These are phyloP conservation scores for Sitophilus oryzae DNA, from an alignment of 1,140 invertebrate species.

Conservation along the genomic window DNA sequence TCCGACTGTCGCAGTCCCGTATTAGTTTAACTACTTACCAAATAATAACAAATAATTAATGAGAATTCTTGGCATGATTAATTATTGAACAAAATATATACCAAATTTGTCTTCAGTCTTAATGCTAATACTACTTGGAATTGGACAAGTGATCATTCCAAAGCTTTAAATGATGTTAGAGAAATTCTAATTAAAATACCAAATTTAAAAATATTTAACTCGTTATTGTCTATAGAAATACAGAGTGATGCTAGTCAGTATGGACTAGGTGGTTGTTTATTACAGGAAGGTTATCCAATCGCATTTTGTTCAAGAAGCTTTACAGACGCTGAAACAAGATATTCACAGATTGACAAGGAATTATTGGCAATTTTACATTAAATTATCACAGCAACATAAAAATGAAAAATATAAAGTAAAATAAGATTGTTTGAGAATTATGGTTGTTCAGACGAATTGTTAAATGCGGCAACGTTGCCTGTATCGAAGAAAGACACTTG, in stretches of 20 bases:
- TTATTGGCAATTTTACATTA: conserved; percentile 4
- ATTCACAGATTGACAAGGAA: too few species aligned
- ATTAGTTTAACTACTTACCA: too few species aligned
- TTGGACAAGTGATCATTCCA: conserved; percentile 3
- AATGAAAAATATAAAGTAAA: too few species aligned
- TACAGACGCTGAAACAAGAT: conserved; percentile 2
- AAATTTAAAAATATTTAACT: conserved; percentile 11
- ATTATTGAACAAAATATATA: conserved; percentile 24
- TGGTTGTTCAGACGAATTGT: too few species aligned
- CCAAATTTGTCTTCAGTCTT: conserved; percentile 13
- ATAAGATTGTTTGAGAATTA: too few species aligned
- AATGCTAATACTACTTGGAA: conserved; percentile 9
- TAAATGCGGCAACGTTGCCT: too few species aligned
- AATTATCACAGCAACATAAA: too few species aligned
- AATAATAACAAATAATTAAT: too few species aligned
- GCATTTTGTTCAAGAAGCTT: not conserved
- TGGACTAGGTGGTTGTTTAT: conserved; percentile 18
- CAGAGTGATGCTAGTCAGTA: conserved; percentile 21
- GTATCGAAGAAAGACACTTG: too few species aligned
- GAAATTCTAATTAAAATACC: conserved; percentile 7
- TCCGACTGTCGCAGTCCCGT: too few species aligned
- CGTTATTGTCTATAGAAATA: conserved; percentile 8
- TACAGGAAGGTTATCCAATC: conserved; percentile 10
- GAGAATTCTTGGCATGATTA: too few species aligned
- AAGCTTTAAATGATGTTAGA: conserved; percentile 4